Percentiles rank a stretch among this genome's conserved stretches.
These are phyloP conservation scores for Latheticus oryzae DNA, from an alignment of 2,888 invertebrate species.

Conservation along the genomic window DNA sequence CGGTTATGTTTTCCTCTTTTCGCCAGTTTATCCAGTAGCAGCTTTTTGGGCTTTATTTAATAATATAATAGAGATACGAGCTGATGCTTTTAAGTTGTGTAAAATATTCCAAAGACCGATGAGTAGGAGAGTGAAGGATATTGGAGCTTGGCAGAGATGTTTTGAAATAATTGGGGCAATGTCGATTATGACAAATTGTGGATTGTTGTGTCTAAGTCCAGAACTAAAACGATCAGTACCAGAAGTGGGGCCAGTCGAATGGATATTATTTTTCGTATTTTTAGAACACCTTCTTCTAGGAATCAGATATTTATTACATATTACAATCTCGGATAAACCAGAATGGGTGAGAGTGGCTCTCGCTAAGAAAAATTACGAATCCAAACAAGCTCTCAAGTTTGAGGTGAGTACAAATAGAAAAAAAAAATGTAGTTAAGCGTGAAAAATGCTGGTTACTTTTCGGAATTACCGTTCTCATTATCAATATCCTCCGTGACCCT, in stretches of 20 bases:
- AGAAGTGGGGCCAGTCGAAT: constrained; percentile 62
- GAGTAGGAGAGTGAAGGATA: constrained; percentile 74
- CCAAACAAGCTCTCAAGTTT: constrained; percentile 73
- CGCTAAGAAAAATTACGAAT: constrained; percentile 72
- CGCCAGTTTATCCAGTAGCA: constrained; percentile 81
- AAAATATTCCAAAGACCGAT: constrained; percentile 77
- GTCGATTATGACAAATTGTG: constrained; percentile 81
- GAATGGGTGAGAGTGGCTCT: constrained; percentile 74
- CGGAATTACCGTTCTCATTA: too few species aligned
- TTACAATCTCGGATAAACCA: constrained; percentile 78
- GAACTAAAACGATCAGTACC: constrained; percentile 66
- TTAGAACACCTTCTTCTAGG: constrained; percentile 78
- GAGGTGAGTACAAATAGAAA: constrained; percentile 66
- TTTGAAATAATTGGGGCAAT: constrained; percentile 77
- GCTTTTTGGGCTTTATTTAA: constrained; percentile 80
- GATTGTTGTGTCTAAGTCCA: constrained; percentile 76
- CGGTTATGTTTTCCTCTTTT: constrained; percentile 82
- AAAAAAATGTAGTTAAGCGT: too few species aligned
- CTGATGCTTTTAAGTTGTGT: constrained; percentile 81
- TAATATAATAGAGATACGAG: constrained; percentile 79
- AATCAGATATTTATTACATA: constrained; percentile 73
- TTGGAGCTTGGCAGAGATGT: constrained; percentile 81
- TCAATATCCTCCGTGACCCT: too few species aligned
- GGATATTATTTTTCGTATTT: constrained; percentile 74
- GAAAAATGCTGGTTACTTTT: too few species aligned